Evolutionary conservation across 1,140 invertebrate genomes (phyloP), one percentile per base, ranked within the genome.

Genomic region (Scaptomyza hsui): DNA sequence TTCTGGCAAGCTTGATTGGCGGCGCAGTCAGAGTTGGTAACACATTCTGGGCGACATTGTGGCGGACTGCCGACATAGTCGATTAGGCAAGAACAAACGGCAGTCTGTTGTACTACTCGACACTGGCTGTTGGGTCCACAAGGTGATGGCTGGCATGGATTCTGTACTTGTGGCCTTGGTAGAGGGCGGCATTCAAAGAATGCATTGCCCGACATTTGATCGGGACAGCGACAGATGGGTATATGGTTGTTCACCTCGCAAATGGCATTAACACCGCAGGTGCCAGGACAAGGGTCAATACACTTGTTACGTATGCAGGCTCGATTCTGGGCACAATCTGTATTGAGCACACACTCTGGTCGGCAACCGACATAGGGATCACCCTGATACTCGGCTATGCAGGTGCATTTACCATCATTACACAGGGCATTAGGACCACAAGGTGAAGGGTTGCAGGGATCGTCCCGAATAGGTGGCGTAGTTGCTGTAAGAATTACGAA

Each of bases 261-360:
- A 60, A 94, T 93, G 0, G 96, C 95, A 90, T 95, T 96, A 10
- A 94, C 89, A 1, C 96, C 96, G 90, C 96, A 97, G 1, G 94
- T 94, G 52, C 95, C 95, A n/a, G 94, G 93, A 74, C 96, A 97
- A 9, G 96, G 96, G 92, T 97, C 94, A 13, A 94, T 92, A 78
- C 96, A 97, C 92, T 97, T 97, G 75, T 96, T 96, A 79, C 95
- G 95, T 13, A 96, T 92, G 79, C 96, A 97, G 1, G 96, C 95
- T 67, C 93, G 94, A 44, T 93, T 93, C 15, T 93, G 92, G 41
- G 94, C 92, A 74, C 96, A 97, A 75, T 97, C 96, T n/a, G 95
- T 94, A 85, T 97, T 97, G 2, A 95, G 94, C 0, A 96, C 95
- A 83, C 96, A 97, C 92, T 97, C 96, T 1, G 96, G 96, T 75